These are phyloP conservation scores for Phrynocephalus forsythii DNA, from an alignment of 2,797 vertebrate species.

Conservation along the genomic window DNA sequence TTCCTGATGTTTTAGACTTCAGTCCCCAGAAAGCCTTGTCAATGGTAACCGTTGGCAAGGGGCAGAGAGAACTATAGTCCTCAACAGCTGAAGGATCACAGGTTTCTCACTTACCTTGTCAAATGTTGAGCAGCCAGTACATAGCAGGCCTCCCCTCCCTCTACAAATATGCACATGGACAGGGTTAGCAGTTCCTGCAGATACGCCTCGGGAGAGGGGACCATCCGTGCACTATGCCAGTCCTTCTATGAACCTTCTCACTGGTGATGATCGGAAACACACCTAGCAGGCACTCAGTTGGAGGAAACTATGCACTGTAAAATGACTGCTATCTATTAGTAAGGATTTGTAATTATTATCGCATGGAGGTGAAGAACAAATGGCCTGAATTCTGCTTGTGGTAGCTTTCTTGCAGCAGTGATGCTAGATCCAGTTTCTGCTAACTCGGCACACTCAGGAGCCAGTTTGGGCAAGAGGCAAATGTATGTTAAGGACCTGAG, in stretches of 20 bases:
- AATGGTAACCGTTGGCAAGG: not conserved
- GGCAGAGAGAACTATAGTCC: not conserved
- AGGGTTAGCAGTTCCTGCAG: not conserved
- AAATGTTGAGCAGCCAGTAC: no score
- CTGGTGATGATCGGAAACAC: not conserved
- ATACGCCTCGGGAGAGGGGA: not conserved
- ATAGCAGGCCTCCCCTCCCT: not conserved
- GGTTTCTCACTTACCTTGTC: not conserved
- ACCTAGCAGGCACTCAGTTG: not conserved
- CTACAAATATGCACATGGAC: no score
- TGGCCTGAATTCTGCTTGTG: not conserved
- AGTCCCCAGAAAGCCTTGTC: not conserved
- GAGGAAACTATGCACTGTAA: not conserved
- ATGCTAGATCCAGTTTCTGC: not conserved
- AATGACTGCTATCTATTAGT: no score
- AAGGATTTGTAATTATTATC: not conserved
- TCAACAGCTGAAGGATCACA: not conserved
- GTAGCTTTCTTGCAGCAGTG: not conserved
- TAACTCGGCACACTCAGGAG: not conserved
- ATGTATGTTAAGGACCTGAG: not conserved
- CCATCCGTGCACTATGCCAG: not conserved
- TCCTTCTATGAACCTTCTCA: not conserved
- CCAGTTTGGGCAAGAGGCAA: not conserved
- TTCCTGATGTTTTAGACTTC: no score
- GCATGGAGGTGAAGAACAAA: not conserved